Evolutionary conservation across 2,113 vertebrate species (phyloP).

Genomic region (Athene cunicularia): DNA sequence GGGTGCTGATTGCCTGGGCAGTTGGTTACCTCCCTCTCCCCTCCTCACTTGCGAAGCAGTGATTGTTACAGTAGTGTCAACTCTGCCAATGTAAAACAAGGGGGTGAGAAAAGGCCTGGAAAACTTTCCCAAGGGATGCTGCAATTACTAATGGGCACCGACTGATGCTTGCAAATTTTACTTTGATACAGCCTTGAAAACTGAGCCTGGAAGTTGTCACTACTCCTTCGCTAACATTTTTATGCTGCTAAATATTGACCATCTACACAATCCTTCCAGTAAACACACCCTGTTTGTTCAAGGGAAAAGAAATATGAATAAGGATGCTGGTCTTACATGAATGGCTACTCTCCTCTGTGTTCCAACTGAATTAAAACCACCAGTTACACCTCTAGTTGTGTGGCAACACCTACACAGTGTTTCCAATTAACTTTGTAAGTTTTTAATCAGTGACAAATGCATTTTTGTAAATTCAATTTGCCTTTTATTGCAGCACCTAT

Average conservation of each 20-base stretch:
- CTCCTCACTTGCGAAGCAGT: constrained; percentile 36
- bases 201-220: background rate
- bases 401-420: constrained; percentile 84
- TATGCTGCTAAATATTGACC: background rate
- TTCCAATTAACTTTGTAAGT: constrained; percentile 86
- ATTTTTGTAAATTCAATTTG: constrained; percentile 87
- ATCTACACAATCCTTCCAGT: background rate
- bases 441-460: constrained; percentile 87
- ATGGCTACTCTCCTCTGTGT: background rate
- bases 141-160: background rate
- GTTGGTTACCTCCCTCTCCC: constrained; percentile 37
- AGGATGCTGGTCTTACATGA: background rate
- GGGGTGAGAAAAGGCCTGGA: background rate
- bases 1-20: constrained; percentile 57
- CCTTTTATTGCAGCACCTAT: constrained; percentile 83
- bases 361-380: constrained; percentile 73
- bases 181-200: background rate
- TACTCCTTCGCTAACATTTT: background rate
- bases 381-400: constrained; percentile 82
- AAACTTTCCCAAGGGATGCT: background rate
- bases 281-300: background rate
- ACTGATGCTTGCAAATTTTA: background rate
- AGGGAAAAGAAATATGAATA: background rate
- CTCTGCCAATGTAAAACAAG: constrained; percentile 6
- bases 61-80: constrained; percentile 37